Conservation (phyloP, 2,888 invertebrate genomes). For the Erebia epiphron region DNA sequence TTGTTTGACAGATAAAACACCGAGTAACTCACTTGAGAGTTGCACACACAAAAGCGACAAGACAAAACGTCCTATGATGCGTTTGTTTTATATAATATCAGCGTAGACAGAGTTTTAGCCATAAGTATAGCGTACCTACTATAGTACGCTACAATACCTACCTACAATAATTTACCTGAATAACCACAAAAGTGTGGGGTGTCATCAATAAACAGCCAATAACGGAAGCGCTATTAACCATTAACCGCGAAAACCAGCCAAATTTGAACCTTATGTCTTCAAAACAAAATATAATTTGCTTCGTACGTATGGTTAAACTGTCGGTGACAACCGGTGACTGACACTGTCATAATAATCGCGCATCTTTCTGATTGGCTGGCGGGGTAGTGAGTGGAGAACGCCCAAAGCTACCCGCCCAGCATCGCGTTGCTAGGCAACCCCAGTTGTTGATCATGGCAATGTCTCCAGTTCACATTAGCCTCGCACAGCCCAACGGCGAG, state of each 20-base stretch:
- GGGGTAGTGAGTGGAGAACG: constrained; percentile 32
- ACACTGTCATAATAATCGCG: constrained; percentile 73
- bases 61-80: background rate
- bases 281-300: constrained; percentile 40
- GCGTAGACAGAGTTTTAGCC: too few species aligned
- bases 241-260: constrained; percentile 27
- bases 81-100: too few species aligned
- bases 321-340: constrained; percentile 62
- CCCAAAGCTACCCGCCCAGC: constrained; percentile 51
- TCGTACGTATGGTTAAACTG: constrained; percentile 30
- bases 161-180: constrained; percentile 1
- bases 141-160: background rate
- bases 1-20: too few species aligned
- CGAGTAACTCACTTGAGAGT: too few species aligned
- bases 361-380: constrained; percentile 67
- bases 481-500: background rate
- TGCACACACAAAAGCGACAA: background rate
- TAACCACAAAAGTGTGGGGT: constrained; percentile 20
- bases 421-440: constrained; percentile 57
- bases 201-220: constrained; percentile 52
- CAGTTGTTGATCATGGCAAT: constrained; percentile 28
- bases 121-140: background rate
- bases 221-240: constrained; percentile 49
- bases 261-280: constrained; percentile 33
- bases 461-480: background rate